A percentile compares a stretch with the other conserved stretches of the same genome.
Conservation (phyloP, 2,113 vertebrate genomes). For the Myiagra hebetior region DNA sequence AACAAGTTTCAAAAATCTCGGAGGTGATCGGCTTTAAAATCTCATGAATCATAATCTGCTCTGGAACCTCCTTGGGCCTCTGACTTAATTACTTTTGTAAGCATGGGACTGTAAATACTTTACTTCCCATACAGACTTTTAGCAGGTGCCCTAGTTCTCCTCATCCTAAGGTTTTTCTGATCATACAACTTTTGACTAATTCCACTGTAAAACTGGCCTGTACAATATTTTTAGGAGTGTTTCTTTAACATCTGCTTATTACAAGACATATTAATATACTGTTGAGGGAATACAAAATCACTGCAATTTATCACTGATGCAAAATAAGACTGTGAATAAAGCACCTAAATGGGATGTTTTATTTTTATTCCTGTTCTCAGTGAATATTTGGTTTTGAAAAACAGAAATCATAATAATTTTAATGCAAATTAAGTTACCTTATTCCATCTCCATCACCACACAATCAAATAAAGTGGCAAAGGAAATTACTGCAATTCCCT, state of each 20-base stretch:
- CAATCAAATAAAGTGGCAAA: constrained; percentile 46
- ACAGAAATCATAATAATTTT: constrained; percentile 1
- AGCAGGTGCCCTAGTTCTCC: not conserved
- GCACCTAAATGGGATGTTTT: not conserved
- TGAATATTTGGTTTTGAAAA: not conserved
- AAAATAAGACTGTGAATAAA: not conserved
- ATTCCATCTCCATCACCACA: not conserved
- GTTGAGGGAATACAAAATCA: not conserved
- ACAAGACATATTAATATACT: not conserved
- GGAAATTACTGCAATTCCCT: constrained; percentile 46
- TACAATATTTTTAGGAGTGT: not conserved
- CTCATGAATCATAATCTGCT: not conserved
- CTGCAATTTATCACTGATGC: not conserved
- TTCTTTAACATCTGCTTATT: not conserved
- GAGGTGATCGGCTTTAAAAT: not conserved
- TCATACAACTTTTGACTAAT: not conserved
- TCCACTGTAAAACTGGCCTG: not conserved
- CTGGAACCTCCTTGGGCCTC: not conserved
- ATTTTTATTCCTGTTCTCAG: not conserved
- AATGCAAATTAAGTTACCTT: constrained; percentile 39
- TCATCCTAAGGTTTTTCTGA: not conserved
- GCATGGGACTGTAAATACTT: not conserved
- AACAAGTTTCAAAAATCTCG: not conserved
- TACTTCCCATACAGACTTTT: not conserved
- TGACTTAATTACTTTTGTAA: not conserved